Conservation (phyloP, 2,113 vertebrate genomes). For the Jaculus jaculus region DNA sequence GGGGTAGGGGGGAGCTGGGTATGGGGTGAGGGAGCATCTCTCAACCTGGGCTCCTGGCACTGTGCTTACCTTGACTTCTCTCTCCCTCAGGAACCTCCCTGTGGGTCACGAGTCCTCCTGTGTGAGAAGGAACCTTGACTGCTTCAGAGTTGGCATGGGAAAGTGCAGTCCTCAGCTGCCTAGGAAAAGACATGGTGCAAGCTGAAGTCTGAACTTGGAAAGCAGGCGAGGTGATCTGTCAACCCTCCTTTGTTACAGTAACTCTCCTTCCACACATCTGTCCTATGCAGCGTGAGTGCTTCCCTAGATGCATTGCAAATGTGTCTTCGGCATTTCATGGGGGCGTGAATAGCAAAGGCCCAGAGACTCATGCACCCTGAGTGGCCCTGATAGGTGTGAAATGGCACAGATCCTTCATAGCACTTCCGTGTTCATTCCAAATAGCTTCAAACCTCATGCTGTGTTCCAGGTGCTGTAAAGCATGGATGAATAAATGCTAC, state of each 20-base stretch:
- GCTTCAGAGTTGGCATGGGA: neutral
- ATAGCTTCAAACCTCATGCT: accelerated
- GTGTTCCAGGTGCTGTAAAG: accelerated
- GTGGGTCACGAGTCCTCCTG: conserved; percentile 27
- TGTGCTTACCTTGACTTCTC: neutral
- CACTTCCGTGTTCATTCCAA: neutral
- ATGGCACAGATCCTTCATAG: neutral
- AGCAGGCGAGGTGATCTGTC: neutral
- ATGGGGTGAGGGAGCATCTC: too few relatives aligned
- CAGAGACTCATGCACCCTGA: neutral
- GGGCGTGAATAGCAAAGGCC: too few relatives aligned
- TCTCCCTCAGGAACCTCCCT: conserved; percentile 26
- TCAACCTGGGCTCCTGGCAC: neutral
- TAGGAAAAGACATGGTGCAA: accelerated
- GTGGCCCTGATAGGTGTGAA: neutral
- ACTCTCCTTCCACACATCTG: neutral
- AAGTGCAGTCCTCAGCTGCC: accelerated
- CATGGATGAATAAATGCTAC: neutral
- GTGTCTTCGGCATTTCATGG: neutral
- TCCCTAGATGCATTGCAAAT: neutral
- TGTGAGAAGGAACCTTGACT: neutral
- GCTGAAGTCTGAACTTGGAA: neutral
- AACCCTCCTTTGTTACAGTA: accelerated
- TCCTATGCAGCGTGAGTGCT: neutral
- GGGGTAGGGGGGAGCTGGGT: too few relatives aligned